Conservation (phyloP, 2,113 vertebrate species). For the Bettongia penicillata region DNA sequence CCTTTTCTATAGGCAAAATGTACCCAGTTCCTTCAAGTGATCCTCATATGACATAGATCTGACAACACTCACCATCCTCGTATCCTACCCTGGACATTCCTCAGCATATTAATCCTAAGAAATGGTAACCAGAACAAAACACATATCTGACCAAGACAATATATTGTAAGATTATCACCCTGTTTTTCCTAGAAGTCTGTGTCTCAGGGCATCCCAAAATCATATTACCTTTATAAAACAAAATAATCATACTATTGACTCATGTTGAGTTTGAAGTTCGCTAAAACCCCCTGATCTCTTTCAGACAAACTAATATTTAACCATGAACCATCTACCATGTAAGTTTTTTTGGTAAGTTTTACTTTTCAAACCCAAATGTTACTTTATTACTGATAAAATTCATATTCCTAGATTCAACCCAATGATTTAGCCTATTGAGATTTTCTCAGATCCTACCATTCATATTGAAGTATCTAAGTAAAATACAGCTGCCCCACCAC, state of each 20-base stretch:
- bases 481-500: background rate
- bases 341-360: background rate
- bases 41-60: background rate
- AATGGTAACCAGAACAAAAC: background rate
- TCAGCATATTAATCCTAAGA: background rate
- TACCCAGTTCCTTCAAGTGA: background rate
- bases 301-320: background rate
- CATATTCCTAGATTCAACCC: background rate
- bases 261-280: background rate
- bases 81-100: background rate
- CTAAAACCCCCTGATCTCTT: background rate
- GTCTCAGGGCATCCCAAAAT: background rate
- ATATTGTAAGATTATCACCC: background rate
- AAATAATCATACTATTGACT: background rate
- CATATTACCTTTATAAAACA: background rate
- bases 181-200: background rate
- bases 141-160: background rate
- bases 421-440: background rate
- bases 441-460: background rate
- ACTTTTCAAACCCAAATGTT: background rate
- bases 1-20: background rate
- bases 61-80: background rate
- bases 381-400: background rate
- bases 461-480: background rate
- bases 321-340: background rate